Conservation (phyloP, 2,113 vertebrate species). For the Axis porcinus region DNA sequence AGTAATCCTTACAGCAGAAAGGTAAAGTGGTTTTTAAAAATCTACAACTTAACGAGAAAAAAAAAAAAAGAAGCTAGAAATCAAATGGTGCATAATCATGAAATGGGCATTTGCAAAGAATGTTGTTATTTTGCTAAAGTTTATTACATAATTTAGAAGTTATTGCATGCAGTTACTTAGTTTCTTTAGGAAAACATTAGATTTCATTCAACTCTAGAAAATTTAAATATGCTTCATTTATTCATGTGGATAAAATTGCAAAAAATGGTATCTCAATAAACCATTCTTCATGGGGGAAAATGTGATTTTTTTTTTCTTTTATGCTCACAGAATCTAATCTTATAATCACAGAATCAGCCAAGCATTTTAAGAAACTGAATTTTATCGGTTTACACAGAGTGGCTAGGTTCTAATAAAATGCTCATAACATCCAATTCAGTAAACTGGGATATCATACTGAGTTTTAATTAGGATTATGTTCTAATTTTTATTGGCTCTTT, state of each 20-base stretch:
- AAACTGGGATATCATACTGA: not conserved
- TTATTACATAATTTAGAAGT: not conserved
- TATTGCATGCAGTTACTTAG: not conserved
- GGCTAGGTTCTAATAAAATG: not conserved
- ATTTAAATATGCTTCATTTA: not conserved
- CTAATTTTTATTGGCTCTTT: not conserved
- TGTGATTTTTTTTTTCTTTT: not conserved
- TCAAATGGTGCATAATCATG: not conserved
- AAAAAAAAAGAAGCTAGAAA: not conserved
- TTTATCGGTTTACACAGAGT: not conserved
- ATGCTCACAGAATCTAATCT: not conserved
- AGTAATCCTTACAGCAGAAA: slow-evolving; percentile 98
- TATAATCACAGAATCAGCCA: not conserved
- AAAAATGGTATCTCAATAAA: not conserved
- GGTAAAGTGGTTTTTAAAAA: slow-evolving; percentile 79
- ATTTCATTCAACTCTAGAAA: not conserved
- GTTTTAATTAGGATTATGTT: not conserved
- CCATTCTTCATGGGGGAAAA: not conserved
- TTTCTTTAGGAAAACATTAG: not conserved
- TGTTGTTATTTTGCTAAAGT: not conserved
- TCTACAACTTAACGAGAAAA: not conserved
- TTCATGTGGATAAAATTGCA: not conserved
- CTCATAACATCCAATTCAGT: not conserved
- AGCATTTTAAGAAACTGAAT: not conserved
- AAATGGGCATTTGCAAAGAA: not conserved